Evolutionary conservation across 2,888 invertebrate genomes (phyloP).

Genomic region (Cosmia trapezina): DNA sequence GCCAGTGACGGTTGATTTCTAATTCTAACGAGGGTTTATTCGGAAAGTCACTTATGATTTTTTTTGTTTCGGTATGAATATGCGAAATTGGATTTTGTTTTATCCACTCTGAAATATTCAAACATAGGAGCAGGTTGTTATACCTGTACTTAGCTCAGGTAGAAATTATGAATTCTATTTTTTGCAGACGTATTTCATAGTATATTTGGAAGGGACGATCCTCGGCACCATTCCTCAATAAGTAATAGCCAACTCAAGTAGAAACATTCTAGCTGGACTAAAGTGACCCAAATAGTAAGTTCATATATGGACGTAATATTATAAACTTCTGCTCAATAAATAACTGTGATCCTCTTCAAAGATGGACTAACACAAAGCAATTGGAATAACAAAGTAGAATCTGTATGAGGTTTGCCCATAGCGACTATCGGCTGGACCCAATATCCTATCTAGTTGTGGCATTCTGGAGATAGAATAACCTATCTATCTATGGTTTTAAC

Average conservation of each 20-base stretch:
- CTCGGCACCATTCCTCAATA: constrained; percentile 20
- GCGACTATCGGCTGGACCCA: background rate
- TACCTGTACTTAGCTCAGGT: constrained; percentile 14
- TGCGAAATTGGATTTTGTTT: constrained; percentile 61
- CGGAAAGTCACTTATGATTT: constrained; percentile 71
- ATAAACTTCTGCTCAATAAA: constrained; percentile 28
- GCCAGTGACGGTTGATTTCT: constrained; percentile 86
- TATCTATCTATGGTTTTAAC: too few relatives aligned
- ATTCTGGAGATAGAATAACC: too few relatives aligned
- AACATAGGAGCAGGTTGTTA: constrained; percentile 46
- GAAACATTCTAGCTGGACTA: constrained; percentile 33
- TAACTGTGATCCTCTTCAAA: constrained; percentile 23
- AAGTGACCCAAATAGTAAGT: constrained; percentile 32
- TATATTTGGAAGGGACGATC: constrained; percentile 10
- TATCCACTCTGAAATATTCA: constrained; percentile 52
- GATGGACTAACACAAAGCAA: constrained; percentile 34
- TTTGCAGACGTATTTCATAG: constrained; percentile 17
- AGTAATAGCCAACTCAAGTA: constrained; percentile 8
- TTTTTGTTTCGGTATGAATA: constrained; percentile 64
- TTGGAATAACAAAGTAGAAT: constrained; percentile 34
- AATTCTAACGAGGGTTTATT: constrained; percentile 85
- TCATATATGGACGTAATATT: constrained; percentile 6
- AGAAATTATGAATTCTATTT: constrained; percentile 42
- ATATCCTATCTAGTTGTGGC: too few relatives aligned
- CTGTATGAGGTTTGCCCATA: background rate